phyloP scores from a whole-genome alignment of 1,140 invertebrate species.

The Bombus breviceps region DNA sequence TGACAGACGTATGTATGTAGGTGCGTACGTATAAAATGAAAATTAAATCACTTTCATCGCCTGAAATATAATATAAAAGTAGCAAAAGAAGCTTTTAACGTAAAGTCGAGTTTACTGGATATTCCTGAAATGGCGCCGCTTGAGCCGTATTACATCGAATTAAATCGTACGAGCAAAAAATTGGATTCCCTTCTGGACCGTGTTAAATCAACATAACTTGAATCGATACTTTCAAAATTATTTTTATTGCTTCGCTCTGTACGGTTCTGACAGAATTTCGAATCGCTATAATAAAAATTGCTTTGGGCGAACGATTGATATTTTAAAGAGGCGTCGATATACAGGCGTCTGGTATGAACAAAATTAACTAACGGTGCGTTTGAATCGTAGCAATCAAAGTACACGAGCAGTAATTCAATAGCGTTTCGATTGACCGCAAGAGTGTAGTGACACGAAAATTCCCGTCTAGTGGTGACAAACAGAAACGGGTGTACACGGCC shows the following conservation, averaged over 20 bases:
- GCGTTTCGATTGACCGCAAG: constrained; percentile 9
- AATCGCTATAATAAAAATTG: background rate
- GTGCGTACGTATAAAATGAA: no score
- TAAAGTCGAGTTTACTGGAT: no score
- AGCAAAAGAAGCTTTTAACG: no score
- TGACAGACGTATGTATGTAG: no score
- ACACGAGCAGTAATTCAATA: constrained; percentile 28
- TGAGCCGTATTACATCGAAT: no score
- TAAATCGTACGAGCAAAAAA: no score
- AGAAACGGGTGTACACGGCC: constrained; percentile 13
- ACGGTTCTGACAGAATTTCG: background rate
- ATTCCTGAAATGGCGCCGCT: no score
- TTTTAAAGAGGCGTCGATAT: background rate
- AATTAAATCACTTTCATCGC: no score
- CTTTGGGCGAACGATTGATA: background rate
- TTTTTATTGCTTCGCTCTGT: background rate
- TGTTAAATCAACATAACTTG: no score
- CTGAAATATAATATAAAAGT: no score
- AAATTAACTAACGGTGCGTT: constrained; percentile 29
- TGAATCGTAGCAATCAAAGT: background rate
- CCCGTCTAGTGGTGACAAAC: background rate
- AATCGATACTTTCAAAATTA: background rate
- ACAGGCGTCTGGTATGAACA: constrained; percentile 7
- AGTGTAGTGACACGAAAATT: constrained; percentile 45
- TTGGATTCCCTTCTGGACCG: no score